A percentile compares a stretch with the other conserved stretches of the same genome.
Evolutionary conservation across 2,113 vertebrate genomes (phyloP).

Genomic region (rat (Rattus norvegicus)): DNA sequence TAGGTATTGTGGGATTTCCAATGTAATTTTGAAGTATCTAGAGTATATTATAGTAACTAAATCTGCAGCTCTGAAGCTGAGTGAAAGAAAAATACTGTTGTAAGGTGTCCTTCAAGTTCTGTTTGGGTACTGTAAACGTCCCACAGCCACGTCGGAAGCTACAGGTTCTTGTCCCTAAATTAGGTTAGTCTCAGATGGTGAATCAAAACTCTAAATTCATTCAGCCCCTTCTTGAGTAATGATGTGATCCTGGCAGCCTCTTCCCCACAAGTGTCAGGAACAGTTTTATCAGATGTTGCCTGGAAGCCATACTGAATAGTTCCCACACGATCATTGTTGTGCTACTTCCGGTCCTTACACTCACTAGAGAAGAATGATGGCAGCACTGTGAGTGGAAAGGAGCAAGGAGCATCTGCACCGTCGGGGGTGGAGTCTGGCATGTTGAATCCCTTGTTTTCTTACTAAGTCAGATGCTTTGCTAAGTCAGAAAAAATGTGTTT

Average conservation of each 20-base stretch:
- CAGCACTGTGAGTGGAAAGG: constrained; percentile 62
- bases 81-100: constrained; percentile 88
- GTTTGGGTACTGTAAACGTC: constrained; percentile 87
- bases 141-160: constrained; percentile 84
- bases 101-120: constrained; percentile 84
- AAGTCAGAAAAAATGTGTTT: constrained; percentile 70
- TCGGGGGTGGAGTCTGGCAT: too few species aligned
- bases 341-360: constrained; percentile 72
- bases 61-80: constrained; percentile 85
- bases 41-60: constrained; percentile 82
- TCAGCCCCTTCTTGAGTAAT: constrained; percentile 77
- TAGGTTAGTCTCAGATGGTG: constrained; percentile 79
- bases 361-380: constrained; percentile 54
- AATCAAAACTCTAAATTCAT: constrained; percentile 79
- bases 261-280: constrained; percentile 83
- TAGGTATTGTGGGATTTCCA: constrained; percentile 83
- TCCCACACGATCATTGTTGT: constrained; percentile 69
- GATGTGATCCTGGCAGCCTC: constrained; percentile 80
- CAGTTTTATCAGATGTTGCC: constrained; percentile 81
- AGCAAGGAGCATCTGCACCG: constrained; percentile 49
- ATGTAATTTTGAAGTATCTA: constrained; percentile 83
- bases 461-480: constrained; percentile 72
- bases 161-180: constrained; percentile 84
- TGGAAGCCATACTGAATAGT: constrained; percentile 78
- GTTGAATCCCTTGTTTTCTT: constrained; percentile 42